Evolutionary conservation across 2,113 vertebrate genomes (phyloP), one percentile per base, ranked within the genome.

Genomic region (Channa maculata): DNA sequence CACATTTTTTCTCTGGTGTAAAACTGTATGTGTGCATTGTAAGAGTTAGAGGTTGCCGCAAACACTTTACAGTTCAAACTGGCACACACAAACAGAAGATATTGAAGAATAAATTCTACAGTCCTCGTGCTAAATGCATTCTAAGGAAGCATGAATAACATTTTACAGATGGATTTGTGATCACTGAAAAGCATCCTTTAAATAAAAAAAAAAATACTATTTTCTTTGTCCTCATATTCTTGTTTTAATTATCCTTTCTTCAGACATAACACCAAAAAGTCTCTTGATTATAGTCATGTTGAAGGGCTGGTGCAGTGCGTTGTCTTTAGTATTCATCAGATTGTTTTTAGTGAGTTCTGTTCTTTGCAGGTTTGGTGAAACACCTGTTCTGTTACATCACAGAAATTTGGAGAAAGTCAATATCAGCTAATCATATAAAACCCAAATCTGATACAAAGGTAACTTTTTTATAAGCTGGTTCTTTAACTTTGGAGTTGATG

Each of bases 371-470:
- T 73, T 77, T 71, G 50, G 62, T 57, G 66, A 76, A 59, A 83
- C 62, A 82, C 72, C 70, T 75, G 61, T 50, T 78, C 62, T 57
- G 58, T 80, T 71, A 39, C 61, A 82, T 71, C 65, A 59, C 62
- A 66, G 43, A 45, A 46, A 67, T 54, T 39, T 75, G 14, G 45
- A 63, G 53, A 60, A 77, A 76, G 59, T 85, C 76, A 55, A 46
- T 50, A 67, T 72, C 55, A 59, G 52, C 66, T 76, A 51, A 24
- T 24, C 24, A 24, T 24, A 24, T 24, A 24, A 24, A 24, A 24
- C 24, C 45, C 70, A 78, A 41, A 33, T 65, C 34, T 65, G 60
- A 81, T 45, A 33, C 51, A 34, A 12, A 33, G 50, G 63, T 52
- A 51, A 79, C 24, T 73, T 81, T 79, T 65, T 77, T 11, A 73